Conservation (phyloP, 2,888 invertebrate species). For the Enchytraeus crypticus region DNA sequence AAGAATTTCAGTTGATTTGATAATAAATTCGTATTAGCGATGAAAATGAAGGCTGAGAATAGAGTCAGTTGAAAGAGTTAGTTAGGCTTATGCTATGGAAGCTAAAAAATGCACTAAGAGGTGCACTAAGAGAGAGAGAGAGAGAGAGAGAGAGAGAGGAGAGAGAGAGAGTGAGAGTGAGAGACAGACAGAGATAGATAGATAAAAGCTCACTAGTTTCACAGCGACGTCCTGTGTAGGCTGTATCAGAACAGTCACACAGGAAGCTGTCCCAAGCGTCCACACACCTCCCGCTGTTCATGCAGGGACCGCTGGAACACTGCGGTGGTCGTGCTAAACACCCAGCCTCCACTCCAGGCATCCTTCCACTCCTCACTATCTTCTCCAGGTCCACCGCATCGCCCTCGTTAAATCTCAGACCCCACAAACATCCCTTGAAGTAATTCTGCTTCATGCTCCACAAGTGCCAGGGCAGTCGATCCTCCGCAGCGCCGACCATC, state of each 20-base stretch:
- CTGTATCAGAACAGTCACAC: conserved; percentile 42
- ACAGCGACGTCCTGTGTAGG: conserved; percentile 32
- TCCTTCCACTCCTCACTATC: conserved; percentile 10
- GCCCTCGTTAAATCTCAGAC: conserved; percentile 32
- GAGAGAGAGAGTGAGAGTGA: too few relatives aligned
- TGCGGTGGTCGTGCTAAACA: conserved; percentile 23
- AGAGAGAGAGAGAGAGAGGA: too few relatives aligned
- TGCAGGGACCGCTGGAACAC: conserved; percentile 33
- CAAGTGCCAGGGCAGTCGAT: conserved; percentile 38
- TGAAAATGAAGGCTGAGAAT: too few relatives aligned
- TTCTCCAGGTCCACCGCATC: conserved; percentile 13
- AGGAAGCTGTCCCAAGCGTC: conserved; percentile 33
- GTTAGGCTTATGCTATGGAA: too few relatives aligned
- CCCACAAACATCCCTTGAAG: conserved; percentile 42
- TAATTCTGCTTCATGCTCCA: conserved; percentile 32
- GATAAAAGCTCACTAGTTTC: conserved; percentile 17
- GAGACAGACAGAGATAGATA: too few relatives aligned
- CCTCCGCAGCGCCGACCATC: conserved; percentile 31
- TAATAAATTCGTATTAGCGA: too few relatives aligned
- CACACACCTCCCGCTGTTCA: conserved; percentile 35
- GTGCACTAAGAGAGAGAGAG: too few relatives aligned
- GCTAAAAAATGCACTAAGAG: too few relatives aligned
- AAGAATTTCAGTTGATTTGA: too few relatives aligned
- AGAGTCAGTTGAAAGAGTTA: too few relatives aligned
- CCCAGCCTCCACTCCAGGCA: conserved; percentile 22